phyloP scores from a whole-genome alignment of 2,113 vertebrate genomes.

The Tauraco erythrolophus region DNA sequence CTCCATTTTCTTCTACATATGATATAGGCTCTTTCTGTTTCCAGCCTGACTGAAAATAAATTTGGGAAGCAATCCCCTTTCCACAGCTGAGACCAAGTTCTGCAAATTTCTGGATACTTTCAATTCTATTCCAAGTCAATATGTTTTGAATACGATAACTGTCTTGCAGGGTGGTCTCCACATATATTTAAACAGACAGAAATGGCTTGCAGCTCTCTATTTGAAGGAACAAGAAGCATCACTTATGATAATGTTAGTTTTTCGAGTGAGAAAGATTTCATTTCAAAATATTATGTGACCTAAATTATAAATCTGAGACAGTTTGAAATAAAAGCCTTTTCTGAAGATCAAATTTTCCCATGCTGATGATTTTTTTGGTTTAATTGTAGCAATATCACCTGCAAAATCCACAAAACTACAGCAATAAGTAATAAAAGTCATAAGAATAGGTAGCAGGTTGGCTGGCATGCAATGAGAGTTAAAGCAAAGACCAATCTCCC shows the following conservation, averaged over 20 bases:
- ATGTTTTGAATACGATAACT: not conserved
- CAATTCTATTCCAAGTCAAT: not conserved
- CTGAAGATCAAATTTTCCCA: not conserved
- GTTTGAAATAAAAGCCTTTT: not conserved
- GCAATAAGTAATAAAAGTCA: not conserved
- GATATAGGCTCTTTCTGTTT: not conserved
- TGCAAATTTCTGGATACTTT: not conserved
- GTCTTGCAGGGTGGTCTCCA: not conserved
- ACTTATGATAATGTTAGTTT: not conserved
- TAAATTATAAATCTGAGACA: not conserved
- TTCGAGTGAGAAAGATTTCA: not conserved
- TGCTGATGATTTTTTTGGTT: not conserved
- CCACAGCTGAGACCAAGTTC: not conserved
- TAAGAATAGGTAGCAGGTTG: not conserved
- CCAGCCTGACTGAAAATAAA: not conserved
- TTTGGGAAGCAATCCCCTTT: not conserved
- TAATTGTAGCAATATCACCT: not conserved
- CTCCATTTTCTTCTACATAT: not conserved
- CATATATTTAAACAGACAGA: not conserved
- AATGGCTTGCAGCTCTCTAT: not conserved
- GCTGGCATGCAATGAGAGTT: conserved; percentile 6
- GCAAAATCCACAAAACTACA: not conserved
- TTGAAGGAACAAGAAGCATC: not conserved
- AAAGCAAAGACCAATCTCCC: not conserved
- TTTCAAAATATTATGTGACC: not conserved